Conservation (phyloP, 2,888 invertebrate species). For the Dasysyrphus tricinctus region DNA sequence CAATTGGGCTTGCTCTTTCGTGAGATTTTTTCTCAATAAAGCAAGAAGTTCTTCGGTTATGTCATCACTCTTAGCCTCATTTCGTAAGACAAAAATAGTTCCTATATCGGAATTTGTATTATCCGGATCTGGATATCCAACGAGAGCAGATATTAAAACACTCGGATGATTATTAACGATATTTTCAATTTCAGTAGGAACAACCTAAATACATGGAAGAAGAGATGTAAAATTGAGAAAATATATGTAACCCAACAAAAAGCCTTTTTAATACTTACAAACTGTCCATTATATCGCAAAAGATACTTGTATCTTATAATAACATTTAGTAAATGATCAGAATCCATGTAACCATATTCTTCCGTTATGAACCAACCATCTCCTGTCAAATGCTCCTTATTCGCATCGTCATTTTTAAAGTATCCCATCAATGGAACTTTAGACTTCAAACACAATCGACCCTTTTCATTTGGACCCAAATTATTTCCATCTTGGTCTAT, state of each 20-base stretch:
- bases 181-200: conserved; percentile 68
- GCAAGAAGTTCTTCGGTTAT: conserved; percentile 21
- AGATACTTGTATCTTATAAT: conserved; percentile 55
- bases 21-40: conserved; percentile 5
- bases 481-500: conserved; percentile 55
- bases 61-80: neutral
- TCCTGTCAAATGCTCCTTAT: neutral
- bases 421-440: conserved; percentile 57
- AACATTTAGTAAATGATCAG: neutral
- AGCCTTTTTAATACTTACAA: conserved; percentile 14
- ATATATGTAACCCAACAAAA: neutral
- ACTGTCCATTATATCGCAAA: conserved; percentile 26
- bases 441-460: conserved; percentile 65
- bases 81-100: conserved; percentile 60
- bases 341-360: conserved; percentile 15
- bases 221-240: neutral
- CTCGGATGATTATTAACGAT: conserved; percentile 50
- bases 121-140: conserved; percentile 45
- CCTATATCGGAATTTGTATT: conserved; percentile 39
- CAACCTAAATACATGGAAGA: conserved; percentile 42
- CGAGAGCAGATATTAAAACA: conserved; percentile 49
- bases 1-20: neutral
- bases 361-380: conserved; percentile 11
- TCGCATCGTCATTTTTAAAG: conserved; percentile 6
- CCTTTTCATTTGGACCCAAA: conserved; percentile 59